phyloP scores from a whole-genome alignment of 2,888 invertebrate species.

The Camponotus fellah region DNA sequence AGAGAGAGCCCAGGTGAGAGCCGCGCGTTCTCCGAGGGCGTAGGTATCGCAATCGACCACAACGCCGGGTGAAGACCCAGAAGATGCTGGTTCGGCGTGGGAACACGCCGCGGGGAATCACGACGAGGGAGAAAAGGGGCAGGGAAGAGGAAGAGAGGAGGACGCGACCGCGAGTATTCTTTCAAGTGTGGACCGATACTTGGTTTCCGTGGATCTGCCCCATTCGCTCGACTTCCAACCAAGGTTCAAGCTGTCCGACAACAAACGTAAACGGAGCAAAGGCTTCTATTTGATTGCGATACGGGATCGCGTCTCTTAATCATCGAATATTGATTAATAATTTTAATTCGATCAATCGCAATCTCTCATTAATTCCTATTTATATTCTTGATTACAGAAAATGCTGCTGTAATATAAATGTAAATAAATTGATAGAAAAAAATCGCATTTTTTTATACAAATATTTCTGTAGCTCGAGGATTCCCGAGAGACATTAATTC shows the following conservation, averaged over 20 bases:
- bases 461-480: background rate
- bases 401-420: background rate
- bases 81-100: conserved; percentile 82
- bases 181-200: conserved; percentile 74
- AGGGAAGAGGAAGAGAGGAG: conserved; percentile 19
- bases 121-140: conserved; percentile 23
- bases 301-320: background rate
- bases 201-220: conserved; percentile 75
- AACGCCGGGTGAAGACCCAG: conserved; percentile 72
- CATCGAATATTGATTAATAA: background rate
- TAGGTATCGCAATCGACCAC: conserved; percentile 81
- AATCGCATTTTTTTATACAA: background rate
- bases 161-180: conserved; percentile 41
- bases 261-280: conserved; percentile 55
- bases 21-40: conserved; percentile 76
- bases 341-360: background rate
- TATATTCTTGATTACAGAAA: background rate
- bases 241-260: conserved; percentile 37
- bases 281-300: background rate
- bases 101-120: conserved; percentile 82
- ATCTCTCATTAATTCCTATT: background rate
- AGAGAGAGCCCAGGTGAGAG: conserved; percentile 66
- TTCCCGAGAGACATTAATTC: background rate
- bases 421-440: background rate
- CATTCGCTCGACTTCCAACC: conserved; percentile 74